Base-by-base conservation (phyloP, 2,888 invertebrate species). In the Troides oblongomaculatus region DNA sequence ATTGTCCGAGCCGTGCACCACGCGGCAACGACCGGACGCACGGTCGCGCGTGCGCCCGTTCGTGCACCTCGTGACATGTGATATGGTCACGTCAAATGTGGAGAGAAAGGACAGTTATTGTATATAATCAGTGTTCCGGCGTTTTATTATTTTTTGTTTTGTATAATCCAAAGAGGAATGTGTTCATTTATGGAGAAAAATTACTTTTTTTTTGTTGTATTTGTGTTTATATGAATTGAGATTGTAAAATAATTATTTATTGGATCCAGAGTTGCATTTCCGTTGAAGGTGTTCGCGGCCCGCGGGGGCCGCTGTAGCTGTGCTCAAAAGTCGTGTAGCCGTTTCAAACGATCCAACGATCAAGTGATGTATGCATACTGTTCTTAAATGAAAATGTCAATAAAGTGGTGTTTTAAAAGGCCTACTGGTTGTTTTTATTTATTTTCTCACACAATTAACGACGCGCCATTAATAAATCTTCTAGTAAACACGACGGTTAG, bases 321-420 rank as follows among this genome's bases (percentile, higher is more conserved):
- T 89, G 90, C 90, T 90, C 90, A 90, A 90, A 82, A 85, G 86
- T 85, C 83, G 81, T 84, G 78, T 84, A 84, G 81, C 81, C 86
- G 79, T 83, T 82, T 76, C 79, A 80, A 78, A 77, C 82, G 87
- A 82, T 86, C 85, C 82, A 82, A 80, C 82, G 87, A 82, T 88
- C 88, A 87, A 87, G 87, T 86, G 87, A 89, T 89, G 91, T 90
- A 88, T 88, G 89, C 90, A 88, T 88, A 89, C 85, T 91, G 87
- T 89, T 87, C 85, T 88, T 85, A 88, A 86, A 87, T 85, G 85
- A 89, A 86, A 90, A 92, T 90, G 90, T 92, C 92, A 92, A 92
- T 92, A 92, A 92, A 92, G 84, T 86, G 87, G 89, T 91, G 90
- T 91, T 90, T 90, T 90, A 91, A 92, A 90, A 87, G 83, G 83